These are phyloP conservation scores for Tenebrosternarchus preto DNA, from an alignment of 2,113 vertebrate genomes.

Conservation along the genomic window DNA sequence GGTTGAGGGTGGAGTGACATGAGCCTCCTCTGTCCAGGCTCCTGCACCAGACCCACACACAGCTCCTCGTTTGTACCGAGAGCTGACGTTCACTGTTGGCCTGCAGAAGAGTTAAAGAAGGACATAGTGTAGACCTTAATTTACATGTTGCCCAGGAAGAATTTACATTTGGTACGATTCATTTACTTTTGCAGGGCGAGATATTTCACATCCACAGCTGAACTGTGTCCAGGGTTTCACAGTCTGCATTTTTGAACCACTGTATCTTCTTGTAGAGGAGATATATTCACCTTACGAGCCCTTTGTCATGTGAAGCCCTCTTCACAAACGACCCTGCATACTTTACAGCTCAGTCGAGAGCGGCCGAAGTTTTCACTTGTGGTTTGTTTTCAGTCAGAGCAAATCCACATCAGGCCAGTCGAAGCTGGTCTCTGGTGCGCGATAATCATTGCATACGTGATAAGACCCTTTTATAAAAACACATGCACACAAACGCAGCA, in stretches of 20 bases:
- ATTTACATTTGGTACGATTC: not conserved
- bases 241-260: not conserved
- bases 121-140: not conserved
- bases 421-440: slow-evolving; percentile 39
- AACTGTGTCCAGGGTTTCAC: not conserved
- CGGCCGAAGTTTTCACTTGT: slow-evolving; percentile 27
- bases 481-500: not conserved
- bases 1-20: slow-evolving; percentile 54
- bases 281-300: slow-evolving; percentile 1
- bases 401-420: slow-evolving; percentile 23
- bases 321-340: not conserved
- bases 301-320: not conserved
- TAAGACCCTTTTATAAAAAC: slow-evolving; percentile 9
- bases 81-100: too few relatives aligned
- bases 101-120: too few relatives aligned
- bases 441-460: slow-evolving; percentile 19
- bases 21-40: slow-evolving; percentile 14
- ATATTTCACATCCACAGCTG: not conserved
- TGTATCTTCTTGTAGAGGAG: not conserved
- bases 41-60: too few relatives aligned
- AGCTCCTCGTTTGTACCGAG: too few relatives aligned
- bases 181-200: not conserved
- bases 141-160: slow-evolving; percentile 13
- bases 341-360: not conserved
- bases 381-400: slow-evolving; percentile 24